These are phyloP conservation scores for Sciaenops ocellatus DNA, from an alignment of 2,797 vertebrate genomes.

Conservation along the genomic window DNA sequence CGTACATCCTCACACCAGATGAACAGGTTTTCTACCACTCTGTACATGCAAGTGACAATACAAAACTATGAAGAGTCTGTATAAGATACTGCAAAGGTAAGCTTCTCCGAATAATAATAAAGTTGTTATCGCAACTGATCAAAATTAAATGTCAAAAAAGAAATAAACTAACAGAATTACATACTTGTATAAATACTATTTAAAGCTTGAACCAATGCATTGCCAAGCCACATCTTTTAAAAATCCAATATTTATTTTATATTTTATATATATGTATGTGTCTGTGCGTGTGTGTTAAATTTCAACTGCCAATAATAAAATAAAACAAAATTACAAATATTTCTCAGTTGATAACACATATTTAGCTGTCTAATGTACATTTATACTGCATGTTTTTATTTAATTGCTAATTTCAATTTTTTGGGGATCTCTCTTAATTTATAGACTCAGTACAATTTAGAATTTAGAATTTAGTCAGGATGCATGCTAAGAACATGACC, in stretches of 20 bases:
- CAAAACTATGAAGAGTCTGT: not conserved
- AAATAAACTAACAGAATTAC: not conserved
- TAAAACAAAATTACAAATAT: not conserved
- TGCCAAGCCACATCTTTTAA: not conserved
- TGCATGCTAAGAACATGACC: not conserved
- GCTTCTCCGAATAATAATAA: not conserved
- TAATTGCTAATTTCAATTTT: not conserved
- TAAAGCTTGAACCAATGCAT: not conserved
- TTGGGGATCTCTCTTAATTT: not conserved
- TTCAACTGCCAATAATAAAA: not conserved
- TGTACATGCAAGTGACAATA: not conserved
- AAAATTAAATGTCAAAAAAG: not conserved
- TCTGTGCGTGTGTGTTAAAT: no score
- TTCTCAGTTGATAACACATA: no score
- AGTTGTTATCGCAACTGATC: not conserved
- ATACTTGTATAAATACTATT: no score
- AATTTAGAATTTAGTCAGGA: not conserved
- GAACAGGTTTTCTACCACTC: not conserved
- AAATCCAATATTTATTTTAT: not conserved
- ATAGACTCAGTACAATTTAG: not conserved
- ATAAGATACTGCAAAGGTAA: not conserved
- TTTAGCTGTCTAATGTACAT: no score
- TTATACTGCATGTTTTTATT: not conserved
- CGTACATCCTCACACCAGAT: not conserved
- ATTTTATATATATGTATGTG: not conserved